phyloP scores from a whole-genome alignment of 2,888 invertebrate genomes.

The Pinctada fucata region DNA sequence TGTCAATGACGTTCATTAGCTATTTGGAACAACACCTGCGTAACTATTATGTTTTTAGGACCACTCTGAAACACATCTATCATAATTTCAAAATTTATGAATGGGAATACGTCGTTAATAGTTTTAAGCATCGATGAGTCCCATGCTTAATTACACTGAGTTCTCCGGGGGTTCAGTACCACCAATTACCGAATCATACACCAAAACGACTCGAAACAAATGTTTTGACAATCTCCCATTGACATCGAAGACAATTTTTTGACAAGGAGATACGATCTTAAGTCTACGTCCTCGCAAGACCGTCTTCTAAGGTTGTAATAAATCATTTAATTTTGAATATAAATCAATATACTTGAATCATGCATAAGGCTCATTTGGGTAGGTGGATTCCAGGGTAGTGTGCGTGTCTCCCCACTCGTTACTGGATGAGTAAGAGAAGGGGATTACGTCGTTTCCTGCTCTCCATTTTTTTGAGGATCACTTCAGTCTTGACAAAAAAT shows the following conservation, averaged over 20 bases:
- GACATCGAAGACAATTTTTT: background rate
- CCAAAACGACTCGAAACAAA: background rate
- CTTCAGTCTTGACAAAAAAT: no score
- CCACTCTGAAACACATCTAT: background rate
- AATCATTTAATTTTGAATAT: background rate
- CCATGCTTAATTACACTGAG: background rate
- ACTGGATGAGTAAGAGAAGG: background rate
- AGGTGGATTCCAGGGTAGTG: no score
- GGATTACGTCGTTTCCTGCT: background rate
- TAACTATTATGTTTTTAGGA: no score
- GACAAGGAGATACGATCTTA: background rate
- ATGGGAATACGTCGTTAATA: background rate
- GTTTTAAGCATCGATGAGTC: background rate
- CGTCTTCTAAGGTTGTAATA: background rate
- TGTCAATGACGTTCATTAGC: no score
- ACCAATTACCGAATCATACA: background rate
- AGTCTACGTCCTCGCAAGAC: background rate
- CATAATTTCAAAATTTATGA: background rate
- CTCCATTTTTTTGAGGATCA: background rate
- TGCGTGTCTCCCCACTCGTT: no score
- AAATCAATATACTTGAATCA: background rate
- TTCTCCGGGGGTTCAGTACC: background rate
- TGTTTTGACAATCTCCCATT: background rate
- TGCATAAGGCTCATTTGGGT: background rate
- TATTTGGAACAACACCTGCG: no score